A percentile compares a stretch with the other conserved stretches of the same genome.
Evolutionary conservation across 1,140 invertebrate genomes (phyloP).

Genomic region (Eupeodes corollae): DNA sequence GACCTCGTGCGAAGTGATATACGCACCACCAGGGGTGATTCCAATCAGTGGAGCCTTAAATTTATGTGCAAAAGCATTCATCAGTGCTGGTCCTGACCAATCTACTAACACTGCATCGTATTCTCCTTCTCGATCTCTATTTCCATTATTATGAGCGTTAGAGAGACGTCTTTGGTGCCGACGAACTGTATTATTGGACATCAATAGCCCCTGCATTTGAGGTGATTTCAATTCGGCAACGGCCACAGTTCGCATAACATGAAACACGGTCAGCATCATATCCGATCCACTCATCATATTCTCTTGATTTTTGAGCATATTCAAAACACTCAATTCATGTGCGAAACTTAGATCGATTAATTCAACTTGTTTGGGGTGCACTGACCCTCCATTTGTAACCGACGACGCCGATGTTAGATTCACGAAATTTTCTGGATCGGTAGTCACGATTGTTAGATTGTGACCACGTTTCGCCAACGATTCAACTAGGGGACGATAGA

Average conservation of each 20-base stretch:
- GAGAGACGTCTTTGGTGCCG: not conserved
- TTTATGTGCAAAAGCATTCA: conserved; percentile 28
- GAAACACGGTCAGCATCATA: not conserved
- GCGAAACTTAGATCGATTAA: conserved; percentile 5
- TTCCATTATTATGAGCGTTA: not conserved
- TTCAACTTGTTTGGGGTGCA: not conserved
- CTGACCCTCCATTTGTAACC: not conserved
- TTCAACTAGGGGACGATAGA: conserved; percentile 36
- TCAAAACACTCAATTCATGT: not conserved
- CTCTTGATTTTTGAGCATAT: not conserved
- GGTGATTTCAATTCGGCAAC: conserved; percentile 17
- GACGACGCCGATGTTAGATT: not conserved
- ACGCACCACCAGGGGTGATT: conserved; percentile 27
- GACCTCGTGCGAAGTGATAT: conserved; percentile 9
- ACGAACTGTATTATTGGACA: conserved; percentile 5
- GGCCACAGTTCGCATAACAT: conserved; percentile 4
- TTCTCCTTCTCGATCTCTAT: conserved; percentile 16
- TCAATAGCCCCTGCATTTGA: conserved; percentile 18
- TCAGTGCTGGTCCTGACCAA: conserved; percentile 3
- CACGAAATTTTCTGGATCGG: conserved; percentile 22
- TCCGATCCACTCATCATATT: not conserved
- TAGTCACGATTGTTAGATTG: conserved; percentile 35
- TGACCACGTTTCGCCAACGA: conserved; percentile 40
- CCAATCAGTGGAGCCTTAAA: conserved; percentile 35
- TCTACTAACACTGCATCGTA: conserved; percentile 35